Evolutionary conservation across 2,113 vertebrate genomes (phyloP).

Genomic region (Vulpes lagopus): DNA sequence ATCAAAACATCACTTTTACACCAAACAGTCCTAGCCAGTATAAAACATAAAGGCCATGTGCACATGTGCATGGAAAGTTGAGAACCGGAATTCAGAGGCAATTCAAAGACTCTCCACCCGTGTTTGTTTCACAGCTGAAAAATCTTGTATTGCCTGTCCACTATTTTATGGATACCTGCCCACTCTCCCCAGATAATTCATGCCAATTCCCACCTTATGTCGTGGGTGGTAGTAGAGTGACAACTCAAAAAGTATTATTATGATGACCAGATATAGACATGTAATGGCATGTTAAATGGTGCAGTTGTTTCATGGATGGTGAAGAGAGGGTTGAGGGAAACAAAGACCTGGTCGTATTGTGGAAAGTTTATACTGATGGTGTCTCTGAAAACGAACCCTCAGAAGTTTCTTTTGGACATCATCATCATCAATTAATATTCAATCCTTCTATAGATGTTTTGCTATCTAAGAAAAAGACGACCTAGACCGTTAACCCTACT

Average conservation of each 20-base stretch:
- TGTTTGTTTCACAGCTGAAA: not conserved
- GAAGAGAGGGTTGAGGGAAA: not conserved
- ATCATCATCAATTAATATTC: not conserved
- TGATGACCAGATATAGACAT: not conserved
- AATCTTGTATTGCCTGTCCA: not conserved
- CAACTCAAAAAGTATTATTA: not conserved
- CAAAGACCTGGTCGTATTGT: not conserved
- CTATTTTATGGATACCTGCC: not conserved
- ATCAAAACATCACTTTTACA: not conserved
- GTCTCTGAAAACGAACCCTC: not conserved
- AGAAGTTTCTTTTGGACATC: constrained; percentile 7
- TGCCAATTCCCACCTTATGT: not conserved
- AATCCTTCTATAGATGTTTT: not conserved
- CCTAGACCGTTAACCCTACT: not conserved
- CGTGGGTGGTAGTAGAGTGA: not conserved
- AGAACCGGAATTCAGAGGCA: not conserved
- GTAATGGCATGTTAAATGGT: not conserved
- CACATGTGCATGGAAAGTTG: not conserved
- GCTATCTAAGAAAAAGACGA: not conserved
- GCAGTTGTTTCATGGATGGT: not conserved
- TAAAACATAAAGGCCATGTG: not conserved
- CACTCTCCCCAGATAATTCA: not conserved
- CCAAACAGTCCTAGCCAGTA: not conserved
- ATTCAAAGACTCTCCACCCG: not conserved
- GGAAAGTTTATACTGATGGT: not conserved